These are phyloP conservation scores for Lichenostomus cassidix DNA, from an alignment of 2,113 vertebrate genomes.

Conservation along the genomic window DNA sequence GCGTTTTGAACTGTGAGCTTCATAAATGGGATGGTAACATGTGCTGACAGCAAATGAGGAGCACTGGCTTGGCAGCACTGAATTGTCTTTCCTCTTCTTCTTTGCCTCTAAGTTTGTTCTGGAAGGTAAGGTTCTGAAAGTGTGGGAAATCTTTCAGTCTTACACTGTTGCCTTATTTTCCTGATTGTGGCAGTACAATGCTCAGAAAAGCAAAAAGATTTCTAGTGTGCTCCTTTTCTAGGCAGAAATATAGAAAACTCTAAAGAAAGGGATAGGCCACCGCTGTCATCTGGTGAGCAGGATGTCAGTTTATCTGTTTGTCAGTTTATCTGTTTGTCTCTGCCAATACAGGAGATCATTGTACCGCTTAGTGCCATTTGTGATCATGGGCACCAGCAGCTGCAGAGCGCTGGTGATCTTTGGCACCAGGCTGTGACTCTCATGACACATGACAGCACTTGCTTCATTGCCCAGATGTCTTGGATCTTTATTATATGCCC, in stretches of 20 bases:
- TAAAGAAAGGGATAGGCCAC: background rate
- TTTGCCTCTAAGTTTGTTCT: background rate
- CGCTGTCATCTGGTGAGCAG: background rate
- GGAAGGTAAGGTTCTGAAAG: background rate
- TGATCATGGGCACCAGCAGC: background rate
- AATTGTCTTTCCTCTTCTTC: background rate
- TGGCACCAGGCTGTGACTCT: conserved; percentile 26
- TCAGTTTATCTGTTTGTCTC: background rate
- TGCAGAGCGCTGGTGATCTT: conserved; percentile 19
- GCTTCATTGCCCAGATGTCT: conserved; percentile 34
- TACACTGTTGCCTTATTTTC: background rate
- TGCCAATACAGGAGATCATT: background rate
- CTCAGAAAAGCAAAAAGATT: background rate
- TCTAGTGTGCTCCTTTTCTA: background rate
- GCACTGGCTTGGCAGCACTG: background rate
- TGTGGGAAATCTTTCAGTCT: background rate
- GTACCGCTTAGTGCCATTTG: conserved; percentile 14
- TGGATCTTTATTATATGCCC: background rate
- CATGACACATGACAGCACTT: conserved; percentile 1
- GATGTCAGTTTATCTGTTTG: background rate
- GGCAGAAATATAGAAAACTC: background rate
- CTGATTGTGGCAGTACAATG: background rate
- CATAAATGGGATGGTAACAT: too few species aligned
- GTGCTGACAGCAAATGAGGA: background rate
- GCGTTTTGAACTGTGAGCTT: background rate